Evolutionary conservation across 2,888 invertebrate genomes (phyloP), one percentile per base, ranked within the genome.

Genomic region (Syrphus vitripennis): DNA sequence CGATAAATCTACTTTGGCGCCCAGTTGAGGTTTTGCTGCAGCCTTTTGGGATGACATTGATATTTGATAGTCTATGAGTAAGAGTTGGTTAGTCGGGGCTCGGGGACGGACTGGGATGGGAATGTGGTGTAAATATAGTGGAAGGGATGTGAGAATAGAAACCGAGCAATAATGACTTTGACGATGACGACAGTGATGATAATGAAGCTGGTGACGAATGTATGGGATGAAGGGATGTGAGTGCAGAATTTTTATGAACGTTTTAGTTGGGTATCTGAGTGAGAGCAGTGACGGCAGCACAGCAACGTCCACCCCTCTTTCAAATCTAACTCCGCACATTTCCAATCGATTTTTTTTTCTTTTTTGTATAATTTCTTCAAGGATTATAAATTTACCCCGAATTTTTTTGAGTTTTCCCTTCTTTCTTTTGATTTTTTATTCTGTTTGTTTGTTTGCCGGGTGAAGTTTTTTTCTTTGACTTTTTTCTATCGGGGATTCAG

Each of bases 191-290:
- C 40, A 67, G 50, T 42, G 82, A 74, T 83, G 48, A 79, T 83
- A 79, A 83, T 78, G 53, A 69, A 69, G 83, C 34, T 78, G 65
- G 78, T 72, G 78, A 83, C 67, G 78, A 83, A 78, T 78, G 76
- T 26, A 59, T 78, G 42, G 37, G 40, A 21, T 71, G 70, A 72
- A 77, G 59, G 70, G 61, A 55, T 70, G 65, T 65, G 65, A 34
- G 37, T 72, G 55, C 48, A 37, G 59, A 31, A n/a, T 69, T 80
- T 67, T 37, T 72, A 61, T 72, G 57, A 48, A 65, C 74, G 37
- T 67, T 65, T 53, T 53, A 31, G 29, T 59, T 67, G 21, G 21
- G 5, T 19, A 65, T 59, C 65, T 16, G 10, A 55, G 14, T 59
- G 59, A n/a, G 50, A 16, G 21, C 29, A 40, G 7, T 4, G 5